Evolutionary conservation across 2,888 invertebrate genomes (phyloP), one percentile per base, ranked within the genome.

Genomic region (Xylota segnis): DNA sequence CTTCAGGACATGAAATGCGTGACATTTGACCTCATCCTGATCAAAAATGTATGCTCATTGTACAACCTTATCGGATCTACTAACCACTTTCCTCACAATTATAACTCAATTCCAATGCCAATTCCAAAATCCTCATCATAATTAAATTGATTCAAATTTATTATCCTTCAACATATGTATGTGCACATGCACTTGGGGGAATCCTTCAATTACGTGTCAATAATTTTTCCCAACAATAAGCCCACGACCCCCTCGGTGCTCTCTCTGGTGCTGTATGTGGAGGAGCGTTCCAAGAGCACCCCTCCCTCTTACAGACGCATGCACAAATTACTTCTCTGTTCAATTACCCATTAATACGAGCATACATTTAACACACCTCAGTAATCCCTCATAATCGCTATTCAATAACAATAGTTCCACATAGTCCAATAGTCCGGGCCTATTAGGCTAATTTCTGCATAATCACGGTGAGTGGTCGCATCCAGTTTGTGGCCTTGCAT

Each of bases 371-470:
- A 72, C 76, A 82, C 82, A 86, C 86, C 82, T 82, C 86, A 82
- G 63, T 86, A 81, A 86, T 72, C 77, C 76, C 58, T 72, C 66
- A 82, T 77, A 82, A 86, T 82, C 72, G 68, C 76, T 72, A 86
- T 86, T 86, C 86, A 86, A 86, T 86, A 86, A 84, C 79, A 84
- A 79, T 75, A 40, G 75, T 70, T 37, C 23, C 43, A 18, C 63
- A 27, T 65, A 37, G 32, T 18, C 58, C 40, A 76, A 83, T 76
- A 66, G 79, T 54, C 37, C 52, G 27, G 63, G 71, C 50, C 82
- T 86, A 86, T 86, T 77, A 82, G 77, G 82, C 82, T 86, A 86
- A 86, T 86, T 81, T 82, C 72, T 66, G 66, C 76, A 72, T 86
- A 86, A 82, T 86, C 86, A 86, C 68, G 50, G 72, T 66, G 82